phyloP scores from a whole-genome alignment of 2,113 vertebrate genomes.

The Thamnophis sirtalis region DNA sequence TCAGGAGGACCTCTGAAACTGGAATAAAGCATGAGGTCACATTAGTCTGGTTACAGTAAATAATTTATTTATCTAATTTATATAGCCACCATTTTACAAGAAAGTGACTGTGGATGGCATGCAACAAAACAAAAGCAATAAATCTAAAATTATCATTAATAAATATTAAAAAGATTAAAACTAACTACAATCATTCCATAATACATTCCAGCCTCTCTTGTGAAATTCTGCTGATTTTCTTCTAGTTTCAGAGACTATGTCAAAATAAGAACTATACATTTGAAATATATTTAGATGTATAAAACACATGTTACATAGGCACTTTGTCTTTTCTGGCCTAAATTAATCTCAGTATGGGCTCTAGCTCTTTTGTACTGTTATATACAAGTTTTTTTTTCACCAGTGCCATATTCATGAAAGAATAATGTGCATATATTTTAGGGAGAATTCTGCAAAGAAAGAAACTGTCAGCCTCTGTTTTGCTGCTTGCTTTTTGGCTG shows the following conservation, averaged over 20 bases:
- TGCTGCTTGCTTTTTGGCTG: too few relatives aligned
- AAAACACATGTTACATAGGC: neutral
- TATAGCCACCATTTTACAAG: too few relatives aligned
- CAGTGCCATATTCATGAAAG: neutral
- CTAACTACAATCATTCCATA: neutral
- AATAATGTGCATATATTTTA: neutral
- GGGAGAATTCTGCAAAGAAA: neutral
- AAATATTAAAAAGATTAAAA: neutral
- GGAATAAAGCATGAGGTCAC: neutral
- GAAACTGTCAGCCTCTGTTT: neutral
- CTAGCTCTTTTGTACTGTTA: neutral
- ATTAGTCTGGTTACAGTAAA: neutral
- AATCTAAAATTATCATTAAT: neutral
- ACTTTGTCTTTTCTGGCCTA: neutral
- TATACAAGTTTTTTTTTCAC: neutral
- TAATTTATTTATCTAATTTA: neutral
- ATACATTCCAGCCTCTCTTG: neutral
- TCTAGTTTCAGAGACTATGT: neutral
- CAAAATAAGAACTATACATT: neutral
- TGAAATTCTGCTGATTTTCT: neutral
- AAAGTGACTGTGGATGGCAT: neutral
- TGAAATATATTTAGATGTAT: neutral
- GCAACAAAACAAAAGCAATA: neutral
- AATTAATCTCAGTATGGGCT: neutral
- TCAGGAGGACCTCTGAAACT: too few relatives aligned